Evolutionary conservation across 1,140 invertebrate genomes (phyloP).

Genomic region (Fopius arisanus): DNA sequence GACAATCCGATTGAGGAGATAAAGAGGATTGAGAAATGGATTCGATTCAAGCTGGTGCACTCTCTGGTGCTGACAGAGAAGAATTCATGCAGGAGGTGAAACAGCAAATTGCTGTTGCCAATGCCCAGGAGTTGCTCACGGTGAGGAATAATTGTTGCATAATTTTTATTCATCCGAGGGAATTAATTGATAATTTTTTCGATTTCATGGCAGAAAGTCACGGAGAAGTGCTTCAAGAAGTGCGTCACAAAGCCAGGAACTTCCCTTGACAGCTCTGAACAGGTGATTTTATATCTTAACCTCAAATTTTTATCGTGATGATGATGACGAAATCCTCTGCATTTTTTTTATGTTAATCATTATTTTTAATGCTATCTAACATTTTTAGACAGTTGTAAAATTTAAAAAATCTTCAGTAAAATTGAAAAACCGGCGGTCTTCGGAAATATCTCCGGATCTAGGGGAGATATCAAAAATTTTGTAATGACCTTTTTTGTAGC

Average conservation of each 20-base stretch:
- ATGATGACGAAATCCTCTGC: neutral
- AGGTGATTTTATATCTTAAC: conserved; percentile 67
- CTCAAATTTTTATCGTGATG: neutral
- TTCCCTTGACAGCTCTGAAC: conserved; percentile 88
- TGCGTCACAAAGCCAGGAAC: conserved; percentile 92
- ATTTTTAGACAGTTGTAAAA: neutral
- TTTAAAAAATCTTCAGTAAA: too few relatives aligned
- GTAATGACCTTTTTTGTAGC: too few relatives aligned
- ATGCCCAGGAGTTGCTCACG: conserved; percentile 91
- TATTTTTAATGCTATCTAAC: conserved; percentile 6
- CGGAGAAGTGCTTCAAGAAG: conserved; percentile 96
- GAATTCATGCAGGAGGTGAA: conserved; percentile 95
- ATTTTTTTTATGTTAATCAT: neutral
- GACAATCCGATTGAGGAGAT: too few relatives aligned
- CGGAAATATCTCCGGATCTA: too few relatives aligned
- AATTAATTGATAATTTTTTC: conserved; percentile 36
- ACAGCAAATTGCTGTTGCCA: conserved; percentile 94
- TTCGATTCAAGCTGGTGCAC: conserved; percentile 38
- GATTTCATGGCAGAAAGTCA: conserved; percentile 84
- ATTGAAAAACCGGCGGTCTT: too few relatives aligned
- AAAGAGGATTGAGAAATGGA: too few relatives aligned
- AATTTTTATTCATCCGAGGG: conserved; percentile 30
- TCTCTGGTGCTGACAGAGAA: conserved; percentile 79
- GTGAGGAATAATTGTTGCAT: conserved; percentile 64
- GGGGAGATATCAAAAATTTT: too few relatives aligned